Evolutionary conservation across 2,888 invertebrate genomes (phyloP).

Genomic region (Clostera curtula): DNA sequence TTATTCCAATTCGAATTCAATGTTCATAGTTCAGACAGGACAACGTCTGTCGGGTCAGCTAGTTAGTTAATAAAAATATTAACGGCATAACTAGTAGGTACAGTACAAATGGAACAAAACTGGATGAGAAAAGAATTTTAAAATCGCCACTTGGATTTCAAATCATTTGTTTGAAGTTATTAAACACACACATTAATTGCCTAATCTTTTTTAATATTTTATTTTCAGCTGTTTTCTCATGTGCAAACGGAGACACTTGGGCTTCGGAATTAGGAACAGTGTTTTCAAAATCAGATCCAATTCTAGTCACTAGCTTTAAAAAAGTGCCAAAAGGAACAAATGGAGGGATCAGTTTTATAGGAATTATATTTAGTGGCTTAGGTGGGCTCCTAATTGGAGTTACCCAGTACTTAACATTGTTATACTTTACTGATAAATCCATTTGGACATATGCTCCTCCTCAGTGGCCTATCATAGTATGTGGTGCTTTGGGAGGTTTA

Average conservation of each 20-base stretch:
- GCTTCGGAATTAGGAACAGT: conserved; percentile 92
- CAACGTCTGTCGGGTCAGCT: too few species aligned
- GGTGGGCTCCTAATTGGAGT: conserved; percentile 84
- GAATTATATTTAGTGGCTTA: conserved; percentile 72
- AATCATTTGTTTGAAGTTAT: too few species aligned
- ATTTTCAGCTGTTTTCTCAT: conserved; percentile 80
- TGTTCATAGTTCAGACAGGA: too few species aligned
- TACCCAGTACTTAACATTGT: conserved; percentile 79
- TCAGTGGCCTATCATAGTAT: conserved; percentile 86
- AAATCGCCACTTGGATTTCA: too few species aligned
- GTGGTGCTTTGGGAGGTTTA: conserved; percentile 84
- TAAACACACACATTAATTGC: too few species aligned
- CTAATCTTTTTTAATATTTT: background rate
- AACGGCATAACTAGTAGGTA: too few species aligned
- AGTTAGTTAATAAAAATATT: too few species aligned
- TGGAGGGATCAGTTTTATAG: conserved; percentile 84
- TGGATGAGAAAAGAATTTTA: too few species aligned
- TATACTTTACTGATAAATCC: conserved; percentile 77
- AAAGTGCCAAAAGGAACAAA: conserved; percentile 91
- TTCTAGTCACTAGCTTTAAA: conserved; percentile 82
- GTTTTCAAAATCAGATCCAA: conserved; percentile 78
- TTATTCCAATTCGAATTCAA: too few species aligned
- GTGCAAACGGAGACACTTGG: conserved; percentile 93
- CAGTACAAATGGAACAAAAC: too few species aligned
- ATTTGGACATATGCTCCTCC: conserved; percentile 76